Conservation (phyloP, 1,140 invertebrate genomes). For the Caenorhabditis briggsae region DNA sequence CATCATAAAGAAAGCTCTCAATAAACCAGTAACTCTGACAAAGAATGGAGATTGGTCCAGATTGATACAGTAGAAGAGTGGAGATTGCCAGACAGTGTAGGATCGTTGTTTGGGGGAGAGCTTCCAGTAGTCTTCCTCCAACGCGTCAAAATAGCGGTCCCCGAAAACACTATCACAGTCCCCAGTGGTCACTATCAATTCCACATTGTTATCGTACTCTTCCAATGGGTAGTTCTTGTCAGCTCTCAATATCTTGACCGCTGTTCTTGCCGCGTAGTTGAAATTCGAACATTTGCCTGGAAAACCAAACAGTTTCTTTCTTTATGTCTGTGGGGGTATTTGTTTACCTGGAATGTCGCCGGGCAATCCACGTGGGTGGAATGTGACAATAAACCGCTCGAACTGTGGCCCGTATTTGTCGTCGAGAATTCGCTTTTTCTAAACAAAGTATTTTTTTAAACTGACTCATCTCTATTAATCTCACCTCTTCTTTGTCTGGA, state of each 20-base stretch:
- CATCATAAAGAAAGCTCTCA: slow-evolving; percentile 71
- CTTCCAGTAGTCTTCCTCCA: slow-evolving; percentile 71
- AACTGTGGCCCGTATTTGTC: slow-evolving; percentile 66
- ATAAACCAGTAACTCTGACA: slow-evolving; percentile 68
- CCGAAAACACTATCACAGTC: slow-evolving; percentile 70
- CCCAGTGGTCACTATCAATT: slow-evolving; percentile 69
- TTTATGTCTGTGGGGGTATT: background rate
- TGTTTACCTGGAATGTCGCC: slow-evolving; percentile 61
- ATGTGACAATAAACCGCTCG: slow-evolving; percentile 70
- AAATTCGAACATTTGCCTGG: slow-evolving; percentile 71
- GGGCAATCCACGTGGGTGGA: slow-evolving; percentile 68
- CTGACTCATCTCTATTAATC: background rate
- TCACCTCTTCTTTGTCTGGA: slow-evolving; percentile 68
- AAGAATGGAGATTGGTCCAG: slow-evolving; percentile 71
- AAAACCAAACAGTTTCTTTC: slow-evolving; percentile 45
- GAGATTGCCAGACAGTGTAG: slow-evolving; percentile 71
- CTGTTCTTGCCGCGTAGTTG: slow-evolving; percentile 67
- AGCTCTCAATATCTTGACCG: slow-evolving; percentile 63
- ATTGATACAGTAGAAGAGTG: slow-evolving; percentile 72
- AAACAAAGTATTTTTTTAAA: slow-evolving; percentile 27
- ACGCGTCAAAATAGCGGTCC: slow-evolving; percentile 68
- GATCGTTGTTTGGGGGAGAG: slow-evolving; percentile 60
- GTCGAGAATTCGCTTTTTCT: slow-evolving; percentile 61
- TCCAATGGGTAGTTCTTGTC: slow-evolving; percentile 63
- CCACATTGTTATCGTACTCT: slow-evolving; percentile 54